A percentile compares a stretch with the other conserved stretches of the same genome.
Evolutionary conservation across 2,797 vertebrate species (phyloP).

Genomic region (Cuculus canorus): DNA sequence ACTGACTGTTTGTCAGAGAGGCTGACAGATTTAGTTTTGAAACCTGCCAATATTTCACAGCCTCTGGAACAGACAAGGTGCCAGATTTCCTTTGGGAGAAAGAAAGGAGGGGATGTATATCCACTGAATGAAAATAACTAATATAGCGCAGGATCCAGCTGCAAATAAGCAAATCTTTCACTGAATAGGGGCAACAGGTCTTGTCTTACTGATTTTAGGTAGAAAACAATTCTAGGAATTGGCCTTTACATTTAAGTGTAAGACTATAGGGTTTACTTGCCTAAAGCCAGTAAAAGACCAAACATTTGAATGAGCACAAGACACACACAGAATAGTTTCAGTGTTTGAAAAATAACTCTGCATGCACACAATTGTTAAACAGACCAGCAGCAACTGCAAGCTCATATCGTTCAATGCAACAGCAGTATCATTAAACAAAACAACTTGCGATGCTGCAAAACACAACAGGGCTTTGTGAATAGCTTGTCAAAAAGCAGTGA

Average conservation of each 20-base stretch:
- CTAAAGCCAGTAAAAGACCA: neutral
- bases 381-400: neutral
- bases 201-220: neutral
- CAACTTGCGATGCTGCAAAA: neutral
- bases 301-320: neutral
- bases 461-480: neutral
- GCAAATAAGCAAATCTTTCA: neutral
- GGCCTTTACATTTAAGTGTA: neutral
- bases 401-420: neutral
- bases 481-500: neutral
- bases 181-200: neutral
- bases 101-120: neutral
- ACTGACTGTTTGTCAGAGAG: slow-evolving; percentile 17
- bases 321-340: neutral
- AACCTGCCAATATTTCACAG: slow-evolving; percentile 42
- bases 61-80: slow-evolving; percentile 18
- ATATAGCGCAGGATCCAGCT: neutral
- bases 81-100: slow-evolving; percentile 27
- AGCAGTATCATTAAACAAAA: neutral
- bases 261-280: neutral
- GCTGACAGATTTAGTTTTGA: slow-evolving; percentile 19
- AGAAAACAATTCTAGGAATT: neutral
- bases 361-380: neutral
- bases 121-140: neutral
- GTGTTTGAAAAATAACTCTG: neutral